Evolutionary conservation across 1,140 invertebrate genomes (phyloP).

Genomic region (Ruditapes philippinarum): DNA sequence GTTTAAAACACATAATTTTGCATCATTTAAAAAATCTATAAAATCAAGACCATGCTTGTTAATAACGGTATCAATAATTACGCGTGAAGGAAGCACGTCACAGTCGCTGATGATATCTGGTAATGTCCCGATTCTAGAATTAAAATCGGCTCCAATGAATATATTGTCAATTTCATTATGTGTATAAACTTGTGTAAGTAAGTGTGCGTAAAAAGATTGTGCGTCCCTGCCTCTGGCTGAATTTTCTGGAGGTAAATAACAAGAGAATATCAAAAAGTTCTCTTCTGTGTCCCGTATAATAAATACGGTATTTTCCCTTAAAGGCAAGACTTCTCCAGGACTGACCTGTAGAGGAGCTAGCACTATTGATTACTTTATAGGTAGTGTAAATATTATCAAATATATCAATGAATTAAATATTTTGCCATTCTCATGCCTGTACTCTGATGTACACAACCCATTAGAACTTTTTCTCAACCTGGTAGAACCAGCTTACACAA

Average conservation of each 20-base stretch:
- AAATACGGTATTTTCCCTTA: no score
- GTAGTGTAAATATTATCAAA: no score
- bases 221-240: slow-evolving; percentile 36
- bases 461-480: no score
- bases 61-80: slow-evolving; percentile 22
- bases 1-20: slow-evolving; percentile 65
- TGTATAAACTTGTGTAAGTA: slow-evolving; percentile 54
- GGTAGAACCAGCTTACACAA: no score
- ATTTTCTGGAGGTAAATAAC: slow-evolving; percentile 63
- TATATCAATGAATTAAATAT: no score
- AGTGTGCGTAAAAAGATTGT: slow-evolving; percentile 36
- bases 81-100: slow-evolving; percentile 4
- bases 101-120: slow-evolving; percentile 35
- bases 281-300: no score
- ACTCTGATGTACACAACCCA: no score
- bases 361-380: no score
- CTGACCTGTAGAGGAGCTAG: no score
- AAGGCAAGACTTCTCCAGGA: no score
- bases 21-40: slow-evolving; percentile 62
- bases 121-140: slow-evolving; percentile 39
- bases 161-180: slow-evolving; percentile 38
- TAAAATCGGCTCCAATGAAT: slow-evolving; percentile 61
- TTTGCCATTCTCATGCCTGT: no score
- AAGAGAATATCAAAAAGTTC: no score
- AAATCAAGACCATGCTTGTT: slow-evolving; percentile 66